Evolutionary conservation across 2,797 vertebrate genomes (phyloP).

Genomic region (Hafferia zeledoni): DNA sequence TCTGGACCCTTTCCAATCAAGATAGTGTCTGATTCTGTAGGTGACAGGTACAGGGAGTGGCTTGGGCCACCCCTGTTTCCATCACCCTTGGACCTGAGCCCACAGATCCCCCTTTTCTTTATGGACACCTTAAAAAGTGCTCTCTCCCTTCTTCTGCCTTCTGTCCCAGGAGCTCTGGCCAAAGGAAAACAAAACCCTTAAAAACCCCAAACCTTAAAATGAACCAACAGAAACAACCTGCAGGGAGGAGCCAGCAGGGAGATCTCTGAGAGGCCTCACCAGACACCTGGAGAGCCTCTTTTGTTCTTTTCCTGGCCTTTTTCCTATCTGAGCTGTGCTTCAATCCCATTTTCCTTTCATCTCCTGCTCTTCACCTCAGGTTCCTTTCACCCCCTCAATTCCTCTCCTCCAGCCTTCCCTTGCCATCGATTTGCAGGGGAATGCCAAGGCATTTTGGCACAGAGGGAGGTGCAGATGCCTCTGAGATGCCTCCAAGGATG

Average conservation of each 20-base stretch:
- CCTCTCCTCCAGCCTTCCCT: background rate
- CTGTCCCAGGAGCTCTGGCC: background rate
- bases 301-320: background rate
- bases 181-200: background rate
- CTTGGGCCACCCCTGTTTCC: background rate
- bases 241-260: background rate
- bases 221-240: background rate
- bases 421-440: constrained; percentile 29
- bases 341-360: background rate
- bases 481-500: background rate
- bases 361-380: background rate
- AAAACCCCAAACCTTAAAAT: background rate
- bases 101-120: background rate
- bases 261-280: background rate
- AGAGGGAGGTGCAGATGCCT: background rate
- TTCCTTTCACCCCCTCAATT: background rate
- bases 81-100: background rate
- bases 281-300: background rate
- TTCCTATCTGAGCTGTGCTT: background rate
- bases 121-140: background rate
- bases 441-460: constrained; percentile 1
- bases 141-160: background rate
- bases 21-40: background rate
- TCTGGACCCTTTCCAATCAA: background rate
- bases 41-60: background rate